Percentiles rank a stretch among this genome's conserved stretches.
Conservation (phyloP, 2,888 invertebrate genomes). For the Darwinula stevensoni region DNA sequence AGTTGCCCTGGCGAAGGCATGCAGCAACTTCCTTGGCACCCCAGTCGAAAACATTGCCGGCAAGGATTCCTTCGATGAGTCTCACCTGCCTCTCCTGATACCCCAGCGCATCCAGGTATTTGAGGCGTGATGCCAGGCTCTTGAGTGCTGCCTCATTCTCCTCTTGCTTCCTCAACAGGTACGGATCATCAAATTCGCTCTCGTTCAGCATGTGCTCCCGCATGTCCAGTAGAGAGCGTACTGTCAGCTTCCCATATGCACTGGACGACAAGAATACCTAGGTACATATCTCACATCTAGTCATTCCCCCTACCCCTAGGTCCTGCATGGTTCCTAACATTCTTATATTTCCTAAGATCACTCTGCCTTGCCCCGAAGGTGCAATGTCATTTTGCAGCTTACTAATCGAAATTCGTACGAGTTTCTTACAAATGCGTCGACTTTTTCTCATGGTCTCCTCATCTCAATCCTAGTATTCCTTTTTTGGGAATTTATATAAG, state of each 20-base stretch:
- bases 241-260: slow-evolving; percentile 54
- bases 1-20: slow-evolving; percentile 1
- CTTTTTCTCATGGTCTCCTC: too few relatives aligned
- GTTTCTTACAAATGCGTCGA: too few relatives aligned
- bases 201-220: slow-evolving; percentile 70
- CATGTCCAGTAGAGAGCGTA: slow-evolving; percentile 61
- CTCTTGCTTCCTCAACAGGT: slow-evolving; percentile 35
- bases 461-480: too few relatives aligned
- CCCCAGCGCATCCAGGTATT: slow-evolving; percentile 33
- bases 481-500: too few relatives aligned
- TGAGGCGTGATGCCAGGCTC: slow-evolving; percentile 32
- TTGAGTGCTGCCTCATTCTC: slow-evolving; percentile 56
- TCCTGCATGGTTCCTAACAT: too few relatives aligned
- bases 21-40: slow-evolving; percentile 71
- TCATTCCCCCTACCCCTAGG: too few relatives aligned
- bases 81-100: slow-evolving; percentile 15
- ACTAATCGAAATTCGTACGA: too few relatives aligned
- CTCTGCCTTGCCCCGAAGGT: too few relatives aligned
- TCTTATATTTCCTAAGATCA: too few relatives aligned
- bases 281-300: slow-evolving; percentile 11
- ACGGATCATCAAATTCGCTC: slow-evolving; percentile 71
- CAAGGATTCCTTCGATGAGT: slow-evolving; percentile 22
- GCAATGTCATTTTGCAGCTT: too few relatives aligned
- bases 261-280: slow-evolving; percentile 12
- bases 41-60: slow-evolving; percentile 93